Evolutionary conservation across 2,113 vertebrate species (phyloP), one percentile per base, ranked within the genome.

Genomic region (Ginglymostoma cirratum): DNA sequence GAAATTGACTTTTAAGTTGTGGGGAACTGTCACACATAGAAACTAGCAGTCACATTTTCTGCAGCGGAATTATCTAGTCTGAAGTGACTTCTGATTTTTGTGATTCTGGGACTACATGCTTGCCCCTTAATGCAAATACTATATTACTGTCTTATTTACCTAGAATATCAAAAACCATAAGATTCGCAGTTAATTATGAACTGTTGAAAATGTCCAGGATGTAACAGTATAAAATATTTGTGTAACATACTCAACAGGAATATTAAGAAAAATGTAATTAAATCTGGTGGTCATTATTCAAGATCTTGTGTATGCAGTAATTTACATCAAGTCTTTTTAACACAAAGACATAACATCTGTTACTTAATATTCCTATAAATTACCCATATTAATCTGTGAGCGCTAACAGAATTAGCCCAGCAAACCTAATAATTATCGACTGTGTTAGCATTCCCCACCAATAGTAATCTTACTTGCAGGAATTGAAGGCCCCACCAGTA

Each of bases 301-400:
- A 45, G 93, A 94, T 45, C 93, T 67, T 45, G 14, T 76, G 66
- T 4, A 34, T 52, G 67, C 42, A 48, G 72, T 48, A 72, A 95
- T 76, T 52, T 95, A 95, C 23, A 52, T 72, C 27, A 34, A 42
- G 23, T 76, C 27, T 93, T 93, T 95, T 90, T n/a, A 45, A 86
- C 90, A 95, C 8, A 15, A 72, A 72, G 12, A 96, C 19, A 55
- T 96, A 95, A 96, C 96, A 96, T 97, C 97, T 97, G 97, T 96
- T 97, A 97, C 97, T 98, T 98, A 98, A 99, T 98, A 98, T 98
- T 98, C 98, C 98, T 97, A 97, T 97, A 98, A 99, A 99, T 99
- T 99, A 97, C 98, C 98, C 97, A 98, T 98, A 98, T 99, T 98
- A 98, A 98, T 99, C 98, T 96, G 96, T 97, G 96, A 97, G 97